Conservation (phyloP, 2,113 vertebrate species). For the Daubentonia madagascariensis region DNA sequence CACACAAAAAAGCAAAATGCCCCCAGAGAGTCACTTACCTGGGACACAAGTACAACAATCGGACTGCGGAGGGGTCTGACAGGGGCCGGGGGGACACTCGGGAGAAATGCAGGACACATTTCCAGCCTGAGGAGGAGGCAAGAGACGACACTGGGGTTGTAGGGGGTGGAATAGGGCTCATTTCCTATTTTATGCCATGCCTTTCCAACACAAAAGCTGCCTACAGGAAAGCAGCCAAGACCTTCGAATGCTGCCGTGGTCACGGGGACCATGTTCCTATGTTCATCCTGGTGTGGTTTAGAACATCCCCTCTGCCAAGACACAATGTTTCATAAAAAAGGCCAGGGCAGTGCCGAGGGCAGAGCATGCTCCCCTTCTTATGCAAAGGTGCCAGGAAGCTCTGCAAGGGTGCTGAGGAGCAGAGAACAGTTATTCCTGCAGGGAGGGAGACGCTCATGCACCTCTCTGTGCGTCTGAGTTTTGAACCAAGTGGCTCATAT, state of each 20-base stretch:
- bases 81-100: slow-evolving; percentile 80
- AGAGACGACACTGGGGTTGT: neutral
- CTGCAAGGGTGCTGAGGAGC: neutral
- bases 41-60: slow-evolving; percentile 84
- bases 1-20: neutral
- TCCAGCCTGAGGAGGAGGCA: slow-evolving; percentile 76
- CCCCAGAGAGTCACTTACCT: slow-evolving; percentile 66
- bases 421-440: accelerated
- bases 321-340: neutral
- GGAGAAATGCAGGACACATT: slow-evolving; percentile 86
- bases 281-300: accelerated
- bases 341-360: neutral
- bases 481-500: neutral
- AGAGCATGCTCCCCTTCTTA: neutral
- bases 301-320: neutral
- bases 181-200: neutral
- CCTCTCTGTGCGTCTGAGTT: neutral
- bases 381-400: accelerated
- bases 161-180: neutral
- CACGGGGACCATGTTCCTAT: neutral
- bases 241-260: neutral
- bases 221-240: accelerated
- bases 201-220: neutral
- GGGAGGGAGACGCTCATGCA: neutral
- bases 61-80: slow-evolving; percentile 10